Conservation (phyloP, 2,113 vertebrate species). For the Melanostigma gelatinosum region DNA sequence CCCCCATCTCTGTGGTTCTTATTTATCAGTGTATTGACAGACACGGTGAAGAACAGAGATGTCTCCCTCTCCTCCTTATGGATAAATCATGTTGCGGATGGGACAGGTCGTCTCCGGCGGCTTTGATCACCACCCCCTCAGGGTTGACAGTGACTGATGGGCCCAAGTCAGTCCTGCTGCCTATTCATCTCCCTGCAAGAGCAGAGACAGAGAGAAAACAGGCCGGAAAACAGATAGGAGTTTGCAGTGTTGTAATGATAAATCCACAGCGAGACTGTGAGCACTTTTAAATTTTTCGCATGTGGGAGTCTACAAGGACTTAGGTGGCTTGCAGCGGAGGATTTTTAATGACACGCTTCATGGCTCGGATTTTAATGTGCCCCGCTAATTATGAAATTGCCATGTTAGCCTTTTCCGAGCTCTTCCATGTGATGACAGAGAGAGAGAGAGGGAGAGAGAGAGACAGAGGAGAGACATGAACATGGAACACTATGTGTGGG, state of each 20-base stretch:
- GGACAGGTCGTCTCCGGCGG: slow-evolving; percentile 38
- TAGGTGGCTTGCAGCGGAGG: slow-evolving; percentile 38
- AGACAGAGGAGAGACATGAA: background rate
- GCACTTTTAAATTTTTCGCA: slow-evolving; percentile 27
- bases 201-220: slow-evolving; percentile 22
- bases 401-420: slow-evolving; percentile 43
- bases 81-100: slow-evolving; percentile 60
- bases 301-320: slow-evolving; percentile 26
- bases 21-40: slow-evolving; percentile 61
- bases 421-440: slow-evolving; percentile 26
- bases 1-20: slow-evolving; percentile 15
- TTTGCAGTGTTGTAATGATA: slow-evolving; percentile 35
- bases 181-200: slow-evolving; percentile 40
- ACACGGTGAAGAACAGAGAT: slow-evolving; percentile 33
- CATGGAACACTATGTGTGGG: slow-evolving; percentile 1
- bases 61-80: slow-evolving; percentile 50
- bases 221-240: background rate
- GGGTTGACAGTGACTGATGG: slow-evolving; percentile 60
- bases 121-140: slow-evolving; percentile 62
- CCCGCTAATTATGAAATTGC: slow-evolving; percentile 65
- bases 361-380: slow-evolving; percentile 63
- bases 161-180: slow-evolving; percentile 22
- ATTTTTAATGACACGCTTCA: slow-evolving; percentile 71
- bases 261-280: slow-evolving; percentile 27
- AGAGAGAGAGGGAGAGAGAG: slow-evolving; percentile 14